phyloP scores from a whole-genome alignment of 2,113 vertebrate genomes.

The Ammospiza nelsoni region DNA sequence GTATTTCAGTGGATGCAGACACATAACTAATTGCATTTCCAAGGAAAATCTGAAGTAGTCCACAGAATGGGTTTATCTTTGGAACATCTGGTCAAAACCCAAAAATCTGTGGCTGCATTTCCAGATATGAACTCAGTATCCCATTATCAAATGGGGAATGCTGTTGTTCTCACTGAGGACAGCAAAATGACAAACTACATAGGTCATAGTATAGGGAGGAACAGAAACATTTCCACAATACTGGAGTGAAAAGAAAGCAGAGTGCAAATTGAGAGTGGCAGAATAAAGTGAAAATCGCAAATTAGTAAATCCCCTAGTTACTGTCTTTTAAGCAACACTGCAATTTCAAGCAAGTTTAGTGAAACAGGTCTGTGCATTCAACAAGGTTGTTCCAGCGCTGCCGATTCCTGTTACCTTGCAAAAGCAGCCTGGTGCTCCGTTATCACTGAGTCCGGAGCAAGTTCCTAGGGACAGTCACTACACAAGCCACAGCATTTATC shows the following conservation, averaged over 20 bases:
- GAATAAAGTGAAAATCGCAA: background rate
- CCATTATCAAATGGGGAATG: background rate
- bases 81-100: background rate
- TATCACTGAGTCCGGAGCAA: background rate
- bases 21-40: conserved; percentile 6
- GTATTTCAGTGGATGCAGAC: background rate
- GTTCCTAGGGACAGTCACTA: background rate
- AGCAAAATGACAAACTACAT: background rate
- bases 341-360: background rate
- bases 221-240: background rate
- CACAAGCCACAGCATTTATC: background rate
- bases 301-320: background rate
- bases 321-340: background rate
- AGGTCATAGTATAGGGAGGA: background rate
- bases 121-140: background rate
- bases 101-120: background rate
- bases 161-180: conserved; percentile 1
- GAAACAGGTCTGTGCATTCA: conserved; percentile 21
- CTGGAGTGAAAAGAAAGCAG: background rate
- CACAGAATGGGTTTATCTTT: background rate
- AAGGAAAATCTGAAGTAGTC: conserved; percentile 1
- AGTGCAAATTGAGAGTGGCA: background rate
- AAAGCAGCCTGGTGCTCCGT: background rate
- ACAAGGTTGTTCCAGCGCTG: background rate
- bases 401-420: background rate